phyloP scores from a whole-genome alignment of 2,113 vertebrate genomes.

The Bombycilla garrulus region DNA sequence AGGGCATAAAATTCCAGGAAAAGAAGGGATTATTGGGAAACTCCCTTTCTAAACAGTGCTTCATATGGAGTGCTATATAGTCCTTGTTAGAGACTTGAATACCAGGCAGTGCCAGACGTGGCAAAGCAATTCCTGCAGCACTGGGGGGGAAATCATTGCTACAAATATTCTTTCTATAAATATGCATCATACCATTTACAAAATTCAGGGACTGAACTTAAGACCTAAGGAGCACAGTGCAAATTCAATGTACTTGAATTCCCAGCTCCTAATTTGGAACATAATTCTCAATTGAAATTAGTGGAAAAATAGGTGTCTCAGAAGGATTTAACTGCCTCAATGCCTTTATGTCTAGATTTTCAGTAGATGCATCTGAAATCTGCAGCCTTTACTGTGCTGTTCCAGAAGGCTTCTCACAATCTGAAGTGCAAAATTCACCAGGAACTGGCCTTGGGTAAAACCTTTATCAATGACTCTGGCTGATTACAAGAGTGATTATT shows the following conservation, averaged over 20 bases:
- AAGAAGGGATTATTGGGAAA: not conserved
- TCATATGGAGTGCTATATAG: not conserved
- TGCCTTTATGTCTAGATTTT: not conserved
- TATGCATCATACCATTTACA: not conserved
- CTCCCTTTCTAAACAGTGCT: not conserved
- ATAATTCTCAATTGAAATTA: not conserved
- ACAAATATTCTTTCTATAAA: not conserved
- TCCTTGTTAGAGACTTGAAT: not conserved
- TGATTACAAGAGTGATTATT: not conserved
- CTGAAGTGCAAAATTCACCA: not conserved
- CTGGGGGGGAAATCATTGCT: not conserved
- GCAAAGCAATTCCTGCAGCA: not conserved
- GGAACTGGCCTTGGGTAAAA: not conserved
- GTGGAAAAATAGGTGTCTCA: not conserved
- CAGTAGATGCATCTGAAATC: not conserved
- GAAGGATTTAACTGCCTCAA: not conserved
- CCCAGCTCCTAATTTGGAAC: not conserved
- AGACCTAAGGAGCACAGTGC: not conserved
- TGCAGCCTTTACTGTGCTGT: not conserved
- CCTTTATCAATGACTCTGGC: not conserved
- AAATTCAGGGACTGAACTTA: not conserved
- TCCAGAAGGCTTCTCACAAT: not conserved
- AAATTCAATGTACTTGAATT: not conserved
- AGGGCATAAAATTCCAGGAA: not conserved
- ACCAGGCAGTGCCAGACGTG: not conserved